Conservation (phyloP, 2,113 vertebrate genomes). For the Gambusia affinis region DNA sequence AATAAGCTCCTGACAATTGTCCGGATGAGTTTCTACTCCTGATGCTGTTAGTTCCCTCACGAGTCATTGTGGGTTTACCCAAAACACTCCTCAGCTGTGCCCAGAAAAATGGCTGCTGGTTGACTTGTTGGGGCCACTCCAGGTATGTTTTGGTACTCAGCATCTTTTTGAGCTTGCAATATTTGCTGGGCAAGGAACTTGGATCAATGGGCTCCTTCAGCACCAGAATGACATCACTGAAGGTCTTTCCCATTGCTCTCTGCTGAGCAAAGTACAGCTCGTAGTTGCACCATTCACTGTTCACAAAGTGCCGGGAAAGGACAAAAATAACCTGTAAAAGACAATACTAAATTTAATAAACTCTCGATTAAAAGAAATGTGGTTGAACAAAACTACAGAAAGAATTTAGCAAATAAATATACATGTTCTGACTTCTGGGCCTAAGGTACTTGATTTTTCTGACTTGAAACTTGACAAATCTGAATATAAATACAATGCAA, state of each 20-base stretch:
- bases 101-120: conserved; percentile 85
- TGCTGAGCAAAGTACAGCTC: conserved; percentile 90
- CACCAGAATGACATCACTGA: conserved; percentile 83
- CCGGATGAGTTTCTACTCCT: conserved; percentile 41
- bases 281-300: conserved; percentile 92
- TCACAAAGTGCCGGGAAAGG: conserved; percentile 83
- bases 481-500: too few species aligned
- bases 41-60: conserved; percentile 21
- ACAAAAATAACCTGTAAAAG: conserved; percentile 82
- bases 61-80: conserved; percentile 65
- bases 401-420: background rate
- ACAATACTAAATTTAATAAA: background rate
- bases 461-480: too few species aligned
- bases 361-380: too few species aligned
- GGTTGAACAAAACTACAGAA: background rate
- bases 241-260: conserved; percentile 81
- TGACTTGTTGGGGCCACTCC: conserved; percentile 84
- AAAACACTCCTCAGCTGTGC: conserved; percentile 81
- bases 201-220: conserved; percentile 84
- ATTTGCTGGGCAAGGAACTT: conserved; percentile 81
- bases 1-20: conserved; percentile 18
- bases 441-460: too few species aligned
- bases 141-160: conserved; percentile 84
- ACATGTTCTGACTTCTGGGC: background rate
- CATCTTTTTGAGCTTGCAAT: conserved; percentile 85